Conservation (phyloP, 2,797 vertebrate genomes). For the Anabacerthia variegaticeps region DNA sequence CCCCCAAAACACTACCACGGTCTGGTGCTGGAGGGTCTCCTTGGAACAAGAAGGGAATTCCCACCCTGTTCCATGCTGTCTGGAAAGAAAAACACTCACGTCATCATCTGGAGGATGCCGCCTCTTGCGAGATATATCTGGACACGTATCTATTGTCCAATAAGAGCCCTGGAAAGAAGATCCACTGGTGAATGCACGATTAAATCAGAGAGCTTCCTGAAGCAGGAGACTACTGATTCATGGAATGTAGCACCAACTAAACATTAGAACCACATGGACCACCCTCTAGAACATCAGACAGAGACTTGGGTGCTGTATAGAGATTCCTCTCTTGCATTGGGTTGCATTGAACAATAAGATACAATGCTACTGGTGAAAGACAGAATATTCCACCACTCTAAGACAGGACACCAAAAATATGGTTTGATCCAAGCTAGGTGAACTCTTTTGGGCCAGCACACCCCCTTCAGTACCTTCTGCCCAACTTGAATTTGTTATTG, state of each 20-base stretch:
- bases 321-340: neutral
- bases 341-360: neutral
- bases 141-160: slow-evolving; percentile 96
- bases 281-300: neutral
- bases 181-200: neutral
- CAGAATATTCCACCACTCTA: neutral
- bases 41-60: neutral
- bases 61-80: neutral
- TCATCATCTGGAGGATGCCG: slow-evolving; percentile 82
- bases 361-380: neutral
- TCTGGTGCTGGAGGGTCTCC: neutral
- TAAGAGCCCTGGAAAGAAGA: slow-evolving; percentile 89
- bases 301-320: neutral
- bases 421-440: neutral
- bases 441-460: neutral
- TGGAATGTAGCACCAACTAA: neutral
- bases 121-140: slow-evolving; percentile 81
- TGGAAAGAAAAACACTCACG: slow-evolving; percentile 64
- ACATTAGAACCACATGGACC: neutral
- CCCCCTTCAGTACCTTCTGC: neutral
- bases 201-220: neutral
- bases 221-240: neutral
- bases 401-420: neutral
- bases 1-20: neutral
- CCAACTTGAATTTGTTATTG: neutral